A percentile compares a stretch with the other conserved stretches of the same genome.
Conservation (phyloP, 2,113 vertebrate species). For the Aythya baeri region DNA sequence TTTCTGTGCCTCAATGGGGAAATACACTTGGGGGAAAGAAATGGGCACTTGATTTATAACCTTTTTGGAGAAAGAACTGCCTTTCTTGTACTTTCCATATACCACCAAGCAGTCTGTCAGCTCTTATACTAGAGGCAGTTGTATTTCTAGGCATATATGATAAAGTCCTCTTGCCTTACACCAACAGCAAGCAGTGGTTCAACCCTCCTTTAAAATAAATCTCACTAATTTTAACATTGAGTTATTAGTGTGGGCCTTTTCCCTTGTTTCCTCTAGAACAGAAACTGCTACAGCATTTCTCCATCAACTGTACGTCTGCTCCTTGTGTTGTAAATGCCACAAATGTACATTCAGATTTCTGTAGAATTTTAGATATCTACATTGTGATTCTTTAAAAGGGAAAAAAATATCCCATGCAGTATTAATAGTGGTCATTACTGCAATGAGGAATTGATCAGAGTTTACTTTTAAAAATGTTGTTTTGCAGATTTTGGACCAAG, state of each 20-base stretch:
- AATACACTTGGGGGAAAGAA: accelerated
- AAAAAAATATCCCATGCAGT: too few species aligned
- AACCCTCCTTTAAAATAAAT: not conserved
- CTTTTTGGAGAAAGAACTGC: not conserved
- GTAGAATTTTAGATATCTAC: not conserved
- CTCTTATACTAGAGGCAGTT: not conserved
- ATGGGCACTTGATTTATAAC: accelerated
- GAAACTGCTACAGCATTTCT: not conserved
- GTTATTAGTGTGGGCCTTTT: accelerated
- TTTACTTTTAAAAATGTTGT: not conserved
- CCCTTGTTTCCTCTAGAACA: not conserved
- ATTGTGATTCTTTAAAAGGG: not conserved
- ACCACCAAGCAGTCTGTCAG: not conserved
- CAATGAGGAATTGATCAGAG: not conserved
- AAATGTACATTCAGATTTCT: not conserved
- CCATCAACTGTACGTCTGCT: not conserved
- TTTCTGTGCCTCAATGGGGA: not conserved
- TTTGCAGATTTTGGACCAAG: not conserved
- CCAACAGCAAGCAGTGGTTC: not conserved
- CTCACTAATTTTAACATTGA: not conserved
- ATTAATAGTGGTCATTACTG: not conserved
- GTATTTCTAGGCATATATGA: not conserved
- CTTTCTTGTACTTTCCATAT: not conserved
- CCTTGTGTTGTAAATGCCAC: not conserved
- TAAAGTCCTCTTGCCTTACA: accelerated